Conservation (phyloP, 2,113 vertebrate species). For the Sphyrna mokarran region DNA sequence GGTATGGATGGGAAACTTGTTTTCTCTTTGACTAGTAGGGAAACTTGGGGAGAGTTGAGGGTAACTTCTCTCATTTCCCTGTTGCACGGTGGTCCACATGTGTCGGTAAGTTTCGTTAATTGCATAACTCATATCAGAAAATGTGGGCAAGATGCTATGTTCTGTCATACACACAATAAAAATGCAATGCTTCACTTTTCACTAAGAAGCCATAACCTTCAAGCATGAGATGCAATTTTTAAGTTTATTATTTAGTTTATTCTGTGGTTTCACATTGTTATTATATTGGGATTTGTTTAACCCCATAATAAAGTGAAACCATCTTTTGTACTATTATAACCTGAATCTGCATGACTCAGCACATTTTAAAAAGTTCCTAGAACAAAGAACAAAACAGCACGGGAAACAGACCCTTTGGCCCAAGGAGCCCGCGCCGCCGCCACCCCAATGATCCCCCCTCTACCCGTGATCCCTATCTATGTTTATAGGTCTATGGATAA, state of each 20-base stretch:
- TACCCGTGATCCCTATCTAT: no score
- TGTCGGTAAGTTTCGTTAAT: background rate
- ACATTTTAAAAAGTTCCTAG: background rate
- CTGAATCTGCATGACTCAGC: background rate
- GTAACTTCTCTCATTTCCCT: background rate
- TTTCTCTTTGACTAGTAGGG: background rate
- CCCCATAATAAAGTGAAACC: conserved; percentile 10
- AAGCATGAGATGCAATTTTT: background rate
- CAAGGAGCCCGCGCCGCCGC: no score
- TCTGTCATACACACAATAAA: background rate
- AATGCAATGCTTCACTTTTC: background rate
- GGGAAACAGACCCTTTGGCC: no score
- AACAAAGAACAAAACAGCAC: no score
- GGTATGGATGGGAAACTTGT: background rate
- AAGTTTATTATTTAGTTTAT: background rate
- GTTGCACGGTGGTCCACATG: background rate
- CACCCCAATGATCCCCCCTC: no score
- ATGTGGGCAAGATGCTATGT: background rate
- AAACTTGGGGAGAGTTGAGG: background rate
- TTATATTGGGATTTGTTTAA: background rate
- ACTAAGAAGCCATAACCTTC: background rate
- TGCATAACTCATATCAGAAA: background rate
- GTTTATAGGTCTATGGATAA: no score
- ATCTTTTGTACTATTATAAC: background rate
- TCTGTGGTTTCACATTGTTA: background rate